phyloP scores from a whole-genome alignment of 2,113 vertebrate species.

The Tragelaphus scriptus region DNA sequence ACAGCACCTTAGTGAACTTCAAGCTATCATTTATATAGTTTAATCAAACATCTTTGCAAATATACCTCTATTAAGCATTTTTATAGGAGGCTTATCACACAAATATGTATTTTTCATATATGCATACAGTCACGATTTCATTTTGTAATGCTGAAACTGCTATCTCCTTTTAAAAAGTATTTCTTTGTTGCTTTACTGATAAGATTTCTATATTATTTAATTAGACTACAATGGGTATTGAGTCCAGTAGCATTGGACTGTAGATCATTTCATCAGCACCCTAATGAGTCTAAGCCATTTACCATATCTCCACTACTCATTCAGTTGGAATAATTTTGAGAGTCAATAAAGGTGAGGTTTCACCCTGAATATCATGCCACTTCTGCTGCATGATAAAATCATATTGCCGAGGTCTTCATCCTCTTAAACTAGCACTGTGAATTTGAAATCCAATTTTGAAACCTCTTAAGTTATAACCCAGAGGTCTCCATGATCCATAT shows the following conservation, averaged over 20 bases:
- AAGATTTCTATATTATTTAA: slow-evolving; percentile 20
- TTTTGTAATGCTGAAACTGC: neutral
- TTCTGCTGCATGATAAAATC: neutral
- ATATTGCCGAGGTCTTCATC: neutral
- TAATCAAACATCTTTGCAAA: neutral
- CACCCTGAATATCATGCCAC: neutral
- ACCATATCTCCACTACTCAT: accelerated
- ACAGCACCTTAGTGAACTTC: neutral
- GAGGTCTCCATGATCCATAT: neutral
- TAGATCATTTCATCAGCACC: neutral
- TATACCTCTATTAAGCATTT: neutral
- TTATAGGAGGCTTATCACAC: neutral
- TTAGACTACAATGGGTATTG: neutral
- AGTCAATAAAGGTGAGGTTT: neutral
- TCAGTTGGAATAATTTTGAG: neutral
- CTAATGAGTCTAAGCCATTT: neutral
- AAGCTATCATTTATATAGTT: neutral
- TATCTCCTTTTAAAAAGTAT: neutral
- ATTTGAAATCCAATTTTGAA: slow-evolving; percentile 20
- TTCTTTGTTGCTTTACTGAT: neutral
- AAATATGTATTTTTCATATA: neutral
- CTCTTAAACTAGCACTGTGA: neutral
- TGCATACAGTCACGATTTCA: neutral
- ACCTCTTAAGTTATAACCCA: neutral
- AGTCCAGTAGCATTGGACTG: neutral